These are phyloP conservation scores for Petrolisthes manimaculis DNA, from an alignment of 2,888 invertebrate genomes.

Conservation along the genomic window DNA sequence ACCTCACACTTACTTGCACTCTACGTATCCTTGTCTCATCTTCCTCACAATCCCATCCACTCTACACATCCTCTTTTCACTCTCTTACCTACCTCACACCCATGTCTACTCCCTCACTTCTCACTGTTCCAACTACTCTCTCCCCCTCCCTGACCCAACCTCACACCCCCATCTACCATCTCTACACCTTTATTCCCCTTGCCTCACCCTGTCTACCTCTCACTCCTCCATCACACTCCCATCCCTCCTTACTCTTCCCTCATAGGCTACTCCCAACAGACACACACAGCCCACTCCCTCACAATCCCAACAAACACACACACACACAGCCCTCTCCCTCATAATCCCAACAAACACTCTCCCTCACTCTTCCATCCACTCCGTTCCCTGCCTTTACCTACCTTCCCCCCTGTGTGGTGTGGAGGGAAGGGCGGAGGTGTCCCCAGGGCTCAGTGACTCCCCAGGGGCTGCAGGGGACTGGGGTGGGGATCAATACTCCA, in stretches of 20 bases:
- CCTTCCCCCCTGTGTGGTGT: neutral
- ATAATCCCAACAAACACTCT: neutral
- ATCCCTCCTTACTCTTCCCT: neutral
- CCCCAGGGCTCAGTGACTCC: conserved; percentile 51
- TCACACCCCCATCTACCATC: neutral
- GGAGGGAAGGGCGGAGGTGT: conserved; percentile 23
- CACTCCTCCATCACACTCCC: neutral
- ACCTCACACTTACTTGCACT: neutral
- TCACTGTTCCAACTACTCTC: too few species aligned
- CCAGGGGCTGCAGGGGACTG: conserved; percentile 48
- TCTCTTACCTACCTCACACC: neutral
- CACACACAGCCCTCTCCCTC: neutral
- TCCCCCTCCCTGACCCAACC: neutral
- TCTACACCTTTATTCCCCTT: neutral
- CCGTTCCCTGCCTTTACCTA: too few species aligned
- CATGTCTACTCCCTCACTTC: neutral
- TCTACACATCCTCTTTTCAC: neutral
- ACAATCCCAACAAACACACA: neutral
- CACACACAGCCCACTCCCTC: neutral
- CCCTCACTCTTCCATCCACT: neutral
- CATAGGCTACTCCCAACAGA: neutral
- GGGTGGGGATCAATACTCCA: conserved; percentile 60
- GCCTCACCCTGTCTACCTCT: neutral
- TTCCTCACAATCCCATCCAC: neutral
- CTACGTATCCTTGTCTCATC: neutral